phyloP scores from a whole-genome alignment of 1,140 invertebrate species.

The Listronotus bonariensis region DNA sequence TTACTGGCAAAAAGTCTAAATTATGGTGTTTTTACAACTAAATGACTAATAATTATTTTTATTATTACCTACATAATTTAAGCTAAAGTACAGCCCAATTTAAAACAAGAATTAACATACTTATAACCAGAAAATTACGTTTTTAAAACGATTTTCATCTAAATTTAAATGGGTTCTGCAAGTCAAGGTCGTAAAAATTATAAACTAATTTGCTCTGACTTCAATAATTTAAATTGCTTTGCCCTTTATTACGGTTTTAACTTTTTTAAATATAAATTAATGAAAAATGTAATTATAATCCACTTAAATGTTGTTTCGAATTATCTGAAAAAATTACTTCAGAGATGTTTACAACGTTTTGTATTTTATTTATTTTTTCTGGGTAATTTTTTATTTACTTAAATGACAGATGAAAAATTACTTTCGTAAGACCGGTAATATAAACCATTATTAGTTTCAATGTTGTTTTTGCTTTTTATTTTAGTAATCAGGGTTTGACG shows the following conservation, averaged over 20 bases:
- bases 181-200: slow-evolving; percentile 15
- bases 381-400: slow-evolving; percentile 15
- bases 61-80: too few species aligned
- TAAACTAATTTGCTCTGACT: slow-evolving; percentile 11
- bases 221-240: slow-evolving; percentile 24
- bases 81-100: too few species aligned
- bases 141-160: not conserved
- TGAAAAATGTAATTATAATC: slow-evolving; percentile 18
- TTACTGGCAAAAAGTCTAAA: too few species aligned
- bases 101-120: too few species aligned
- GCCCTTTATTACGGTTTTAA: slow-evolving; percentile 14
- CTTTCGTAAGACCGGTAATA: slow-evolving; percentile 1
- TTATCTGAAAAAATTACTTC: slow-evolving; percentile 12
- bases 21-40: too few species aligned
- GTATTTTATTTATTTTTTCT: slow-evolving; percentile 5
- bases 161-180: not conserved
- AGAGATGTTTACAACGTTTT: not conserved
- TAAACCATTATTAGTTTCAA: too few species aligned
- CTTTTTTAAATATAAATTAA: slow-evolving; percentile 18
- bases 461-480: too few species aligned
- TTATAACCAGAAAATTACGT: too few species aligned
- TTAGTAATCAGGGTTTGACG: too few species aligned
- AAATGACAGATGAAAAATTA: slow-evolving; percentile 18
- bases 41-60: too few species aligned
- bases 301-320: slow-evolving; percentile 16